Evolutionary conservation across 2,888 invertebrate genomes (phyloP).

Genomic region (Lasioglossum vierecki): DNA sequence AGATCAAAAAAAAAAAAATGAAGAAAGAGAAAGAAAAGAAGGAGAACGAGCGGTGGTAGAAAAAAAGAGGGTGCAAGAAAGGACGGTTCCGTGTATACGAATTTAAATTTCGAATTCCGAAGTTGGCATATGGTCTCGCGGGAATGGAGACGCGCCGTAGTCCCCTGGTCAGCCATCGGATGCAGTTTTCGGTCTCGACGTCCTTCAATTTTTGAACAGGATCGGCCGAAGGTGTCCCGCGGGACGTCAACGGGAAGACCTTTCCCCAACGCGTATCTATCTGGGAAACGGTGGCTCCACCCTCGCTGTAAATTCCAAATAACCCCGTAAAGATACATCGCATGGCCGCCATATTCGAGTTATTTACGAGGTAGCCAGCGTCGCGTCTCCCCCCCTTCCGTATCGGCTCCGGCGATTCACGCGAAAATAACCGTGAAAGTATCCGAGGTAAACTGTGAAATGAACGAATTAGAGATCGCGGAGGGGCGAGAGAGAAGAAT

Average conservation of each 20-base stretch:
- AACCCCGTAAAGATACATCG: slow-evolving; percentile 78
- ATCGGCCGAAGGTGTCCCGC: slow-evolving; percentile 69
- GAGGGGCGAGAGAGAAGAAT: background rate
- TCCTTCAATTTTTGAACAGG: slow-evolving; percentile 83
- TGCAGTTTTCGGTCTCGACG: slow-evolving; percentile 79
- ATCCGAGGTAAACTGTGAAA: slow-evolving; percentile 40
- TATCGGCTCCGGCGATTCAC: slow-evolving; percentile 60
- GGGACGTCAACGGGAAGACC: slow-evolving; percentile 59
- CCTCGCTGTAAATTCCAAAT: slow-evolving; percentile 78
- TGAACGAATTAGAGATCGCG: slow-evolving; percentile 38
- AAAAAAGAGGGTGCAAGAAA: slow-evolving; percentile 10
- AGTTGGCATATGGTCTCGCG: slow-evolving; percentile 67
- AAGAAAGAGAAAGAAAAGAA: slow-evolving; percentile 57
- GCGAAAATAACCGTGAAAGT: slow-evolving; percentile 58
- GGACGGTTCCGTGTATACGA: slow-evolving; percentile 72
- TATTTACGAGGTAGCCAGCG: slow-evolving; percentile 63
- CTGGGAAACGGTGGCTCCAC: slow-evolving; percentile 73
- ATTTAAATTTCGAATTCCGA: slow-evolving; percentile 80
- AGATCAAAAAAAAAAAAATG: slow-evolving; percentile 66
- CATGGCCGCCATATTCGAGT: slow-evolving; percentile 72
- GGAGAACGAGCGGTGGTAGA: background rate
- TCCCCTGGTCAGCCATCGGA: slow-evolving; percentile 81
- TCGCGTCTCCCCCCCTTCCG: background rate
- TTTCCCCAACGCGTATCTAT: slow-evolving; percentile 60
- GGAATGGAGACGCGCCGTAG: slow-evolving; percentile 59